Percentiles rank a stretch among this genome's conserved stretches.
Conservation (phyloP, 2,797 vertebrate genomes). For the Aphelocoma californica region DNA sequence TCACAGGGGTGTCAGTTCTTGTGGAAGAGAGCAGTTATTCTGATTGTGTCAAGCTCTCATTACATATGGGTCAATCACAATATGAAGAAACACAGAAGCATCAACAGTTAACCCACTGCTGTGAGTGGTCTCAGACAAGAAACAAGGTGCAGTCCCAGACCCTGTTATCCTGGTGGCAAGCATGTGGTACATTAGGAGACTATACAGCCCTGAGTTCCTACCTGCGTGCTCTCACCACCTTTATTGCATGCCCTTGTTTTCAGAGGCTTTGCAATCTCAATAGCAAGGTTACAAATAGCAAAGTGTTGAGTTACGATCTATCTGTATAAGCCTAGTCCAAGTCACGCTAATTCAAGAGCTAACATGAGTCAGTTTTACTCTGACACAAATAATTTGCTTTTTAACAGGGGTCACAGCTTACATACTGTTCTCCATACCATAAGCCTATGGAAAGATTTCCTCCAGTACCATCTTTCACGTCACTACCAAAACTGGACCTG, state of each 20-base stretch:
- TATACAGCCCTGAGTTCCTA: not conserved
- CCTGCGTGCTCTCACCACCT: not conserved
- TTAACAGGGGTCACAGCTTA: not conserved
- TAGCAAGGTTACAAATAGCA: not conserved
- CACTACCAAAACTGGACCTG: not conserved
- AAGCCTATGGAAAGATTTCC: not conserved
- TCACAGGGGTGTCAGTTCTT: not conserved
- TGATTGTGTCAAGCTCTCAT: not conserved
- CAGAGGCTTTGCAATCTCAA: not conserved
- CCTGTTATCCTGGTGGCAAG: not conserved
- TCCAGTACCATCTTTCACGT: not conserved
- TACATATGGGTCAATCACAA: not conserved
- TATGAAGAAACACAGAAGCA: not conserved
- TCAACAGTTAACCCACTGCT: not conserved
- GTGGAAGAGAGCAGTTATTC: not conserved
- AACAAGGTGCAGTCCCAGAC: not conserved
- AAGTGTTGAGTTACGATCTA: not conserved
- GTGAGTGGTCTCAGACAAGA: not conserved
- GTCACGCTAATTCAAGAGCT: rapidly evolving
- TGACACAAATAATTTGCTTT: not conserved
- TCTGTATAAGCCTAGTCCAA: not conserved
- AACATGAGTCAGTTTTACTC: not conserved
- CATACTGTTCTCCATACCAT: not conserved
- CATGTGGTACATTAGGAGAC: not conserved
- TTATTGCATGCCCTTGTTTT: not conserved